Percentiles rank a stretch among this genome's conserved stretches.
Conservation (phyloP, 2,113 vertebrate genomes). For the Zosterops borbonicus region DNA sequence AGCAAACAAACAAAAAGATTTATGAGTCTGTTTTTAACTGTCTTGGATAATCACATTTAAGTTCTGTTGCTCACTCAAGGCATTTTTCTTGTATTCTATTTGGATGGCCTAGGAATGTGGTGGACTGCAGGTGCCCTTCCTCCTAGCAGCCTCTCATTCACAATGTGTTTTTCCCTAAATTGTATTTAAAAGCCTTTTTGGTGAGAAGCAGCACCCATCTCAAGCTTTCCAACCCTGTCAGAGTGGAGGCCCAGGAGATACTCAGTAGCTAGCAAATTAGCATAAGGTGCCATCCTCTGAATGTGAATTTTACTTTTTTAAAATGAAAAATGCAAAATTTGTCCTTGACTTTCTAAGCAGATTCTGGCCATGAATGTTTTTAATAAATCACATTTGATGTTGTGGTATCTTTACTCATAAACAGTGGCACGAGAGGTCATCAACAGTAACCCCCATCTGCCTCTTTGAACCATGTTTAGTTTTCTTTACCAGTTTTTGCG, state of each 20-base stretch:
- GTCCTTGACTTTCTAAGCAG: background rate
- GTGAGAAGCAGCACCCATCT: background rate
- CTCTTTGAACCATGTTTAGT: background rate
- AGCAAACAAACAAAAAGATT: background rate
- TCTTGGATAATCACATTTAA: background rate
- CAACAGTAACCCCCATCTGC: background rate
- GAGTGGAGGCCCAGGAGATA: background rate
- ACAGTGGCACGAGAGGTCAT: background rate
- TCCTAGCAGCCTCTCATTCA: background rate
- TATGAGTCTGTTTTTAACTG: background rate
- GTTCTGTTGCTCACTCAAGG: background rate
- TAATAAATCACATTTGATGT: background rate
- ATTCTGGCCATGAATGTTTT: background rate
- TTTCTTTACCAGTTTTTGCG: background rate
- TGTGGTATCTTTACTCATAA: background rate
- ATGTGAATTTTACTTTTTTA: background rate
- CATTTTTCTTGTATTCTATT: background rate
- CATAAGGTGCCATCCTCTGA: background rate
- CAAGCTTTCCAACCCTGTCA: background rate
- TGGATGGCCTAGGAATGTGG: background rate
- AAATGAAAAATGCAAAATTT: background rate
- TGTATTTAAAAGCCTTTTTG: background rate
- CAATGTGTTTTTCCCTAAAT: background rate
- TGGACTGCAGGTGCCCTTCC: background rate
- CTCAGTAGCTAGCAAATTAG: background rate